Base-by-base conservation (phyloP, 2,888 invertebrate species). In the Diarsia dahlii region DNA sequence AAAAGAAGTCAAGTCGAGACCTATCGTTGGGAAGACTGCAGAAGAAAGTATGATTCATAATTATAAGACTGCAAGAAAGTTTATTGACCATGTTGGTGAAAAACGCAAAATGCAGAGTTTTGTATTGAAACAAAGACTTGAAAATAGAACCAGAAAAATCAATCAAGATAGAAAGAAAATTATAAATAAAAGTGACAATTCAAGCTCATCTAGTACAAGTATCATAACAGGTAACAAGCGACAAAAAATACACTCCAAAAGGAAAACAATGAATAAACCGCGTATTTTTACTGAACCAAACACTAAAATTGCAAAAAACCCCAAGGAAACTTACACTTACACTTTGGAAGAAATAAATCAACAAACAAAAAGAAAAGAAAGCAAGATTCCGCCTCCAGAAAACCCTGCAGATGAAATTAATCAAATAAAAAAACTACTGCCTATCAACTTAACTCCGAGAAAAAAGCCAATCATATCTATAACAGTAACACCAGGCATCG, bases 41-140 rank as follows among this genome's bases (percentile, higher is more conserved):
- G 46, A n/a, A 73, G 48, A 52, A 18, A 70, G 8, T 15, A 58
- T 13, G 18, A 45, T 48, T 48, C 13, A 12, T 64, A 13, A 18
- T 54, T 12, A 60, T 48, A 62, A 80, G 15, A 66, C 48, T 28
- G 39, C n/a, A 34, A 39, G 23, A 5, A 74, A 50, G 68, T 58
- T 63, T 0, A 66, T 58, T 20, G 56, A 78, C 15, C 39, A 45
- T 46, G 28, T 52, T 50, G 12, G 6, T 48, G 13, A 3, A 1
- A 70, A 64, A 20, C 45, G 6, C 18, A 58, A 68, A 46, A 10
- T 18, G 28, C 28, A 64, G 28, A 50, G 23, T 46, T 60, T 54
- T n/a, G 50, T 73, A 64, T 62, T 68, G 8, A 71, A 62, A 46
- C 71, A 80, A 52, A 80, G 10, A 45, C 13, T n/a, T n/a, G 6